Percentiles rank a stretch among this genome's conserved stretches.
These are phyloP conservation scores for Acanthococcus lagerstroemiae DNA, from an alignment of 2,888 invertebrate genomes.

Conservation along the genomic window DNA sequence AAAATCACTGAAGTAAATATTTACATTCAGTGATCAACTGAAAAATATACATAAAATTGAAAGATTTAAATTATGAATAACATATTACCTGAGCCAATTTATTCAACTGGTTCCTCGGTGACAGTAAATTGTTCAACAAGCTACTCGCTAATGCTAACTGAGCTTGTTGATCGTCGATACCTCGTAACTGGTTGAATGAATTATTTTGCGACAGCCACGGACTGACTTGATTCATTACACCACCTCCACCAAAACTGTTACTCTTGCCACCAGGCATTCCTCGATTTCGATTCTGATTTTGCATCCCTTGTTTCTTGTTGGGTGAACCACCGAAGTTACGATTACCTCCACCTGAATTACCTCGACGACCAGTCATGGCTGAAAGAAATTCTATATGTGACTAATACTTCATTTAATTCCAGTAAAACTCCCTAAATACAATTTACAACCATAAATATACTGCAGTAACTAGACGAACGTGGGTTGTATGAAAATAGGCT, in stretches of 20 bases:
- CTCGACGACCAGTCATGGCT: too few species aligned
- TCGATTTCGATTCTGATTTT: background rate
- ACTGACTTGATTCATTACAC: slow-evolving; percentile 12
- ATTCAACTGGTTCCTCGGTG: slow-evolving; percentile 3
- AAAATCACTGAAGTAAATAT: too few species aligned
- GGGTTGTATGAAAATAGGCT: too few species aligned
- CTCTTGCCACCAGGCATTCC: background rate
- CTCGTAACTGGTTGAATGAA: background rate
- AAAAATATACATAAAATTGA: too few species aligned
- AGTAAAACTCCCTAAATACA: too few species aligned
- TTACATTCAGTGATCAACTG: too few species aligned
- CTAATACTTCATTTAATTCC: too few species aligned
- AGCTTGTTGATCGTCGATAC: slow-evolving; percentile 19
- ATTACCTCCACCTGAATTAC: background rate
- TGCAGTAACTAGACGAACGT: too few species aligned
- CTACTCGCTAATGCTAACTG: slow-evolving; percentile 25
- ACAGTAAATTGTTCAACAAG: slow-evolving; percentile 22
- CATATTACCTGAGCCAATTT: too few species aligned
- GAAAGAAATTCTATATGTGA: too few species aligned
- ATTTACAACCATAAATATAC: too few species aligned
- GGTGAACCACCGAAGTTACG: background rate
- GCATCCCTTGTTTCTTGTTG: background rate
- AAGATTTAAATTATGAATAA: too few species aligned
- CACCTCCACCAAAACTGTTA: background rate
- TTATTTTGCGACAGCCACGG: slow-evolving; percentile 20